Conservation (phyloP, 1,140 invertebrate genomes). For the Drosophila subpulchrella region DNA sequence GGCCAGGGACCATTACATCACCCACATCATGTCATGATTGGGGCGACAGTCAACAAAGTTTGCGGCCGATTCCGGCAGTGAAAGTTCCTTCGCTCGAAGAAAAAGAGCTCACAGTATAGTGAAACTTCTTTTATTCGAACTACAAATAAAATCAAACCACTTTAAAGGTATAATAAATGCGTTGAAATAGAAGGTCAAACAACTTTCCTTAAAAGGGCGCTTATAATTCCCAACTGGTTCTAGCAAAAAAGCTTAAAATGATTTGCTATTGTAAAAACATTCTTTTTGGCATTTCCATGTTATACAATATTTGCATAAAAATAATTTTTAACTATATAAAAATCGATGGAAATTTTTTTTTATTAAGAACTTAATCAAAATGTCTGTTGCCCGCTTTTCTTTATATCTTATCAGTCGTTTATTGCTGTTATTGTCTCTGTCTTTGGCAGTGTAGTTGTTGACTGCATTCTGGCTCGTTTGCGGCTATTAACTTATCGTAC, state of each 20-base stretch:
- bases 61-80: constrained; percentile 18
- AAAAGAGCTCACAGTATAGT: not conserved
- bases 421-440: constrained; percentile 21
- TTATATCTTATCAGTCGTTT: constrained; percentile 32
- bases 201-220: not conserved
- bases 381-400: not conserved
- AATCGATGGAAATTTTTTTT: not conserved
- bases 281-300: no score
- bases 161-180: not conserved
- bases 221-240: constrained; percentile 8
- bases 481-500: constrained; percentile 35
- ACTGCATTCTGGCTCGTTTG: constrained; percentile 40
- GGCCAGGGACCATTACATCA: constrained; percentile 58
- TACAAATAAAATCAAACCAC: not conserved
- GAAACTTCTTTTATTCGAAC: not conserved
- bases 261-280: not conserved
- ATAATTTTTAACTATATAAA: not conserved
- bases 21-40: constrained; percentile 33
- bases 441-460: constrained; percentile 39
- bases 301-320: not conserved
- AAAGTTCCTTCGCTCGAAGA: constrained; percentile 7
- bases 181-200: not conserved
- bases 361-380: not conserved
- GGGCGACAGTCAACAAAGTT: constrained; percentile 9
- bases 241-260: not conserved